Conservation (phyloP, 2,888 invertebrate species). For the Dilophus febrilis region DNA sequence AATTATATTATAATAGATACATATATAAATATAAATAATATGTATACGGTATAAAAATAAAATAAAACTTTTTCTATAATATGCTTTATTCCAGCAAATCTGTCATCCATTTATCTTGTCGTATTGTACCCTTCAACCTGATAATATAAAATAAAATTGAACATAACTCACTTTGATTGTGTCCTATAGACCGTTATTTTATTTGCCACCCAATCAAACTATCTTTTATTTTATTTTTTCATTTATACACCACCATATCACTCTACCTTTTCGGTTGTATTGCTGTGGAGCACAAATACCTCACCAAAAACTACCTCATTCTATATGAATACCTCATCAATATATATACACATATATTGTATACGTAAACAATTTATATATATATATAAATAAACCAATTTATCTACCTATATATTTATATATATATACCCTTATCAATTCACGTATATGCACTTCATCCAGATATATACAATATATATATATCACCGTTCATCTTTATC, state of each 20-base stretch:
- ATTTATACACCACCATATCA: neutral
- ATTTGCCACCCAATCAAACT: conserved; percentile 1
- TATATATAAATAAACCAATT: too few species aligned
- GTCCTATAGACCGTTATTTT: conserved; percentile 1
- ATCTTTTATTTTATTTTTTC: neutral
- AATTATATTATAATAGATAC: too few species aligned
- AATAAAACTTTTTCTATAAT: conserved; percentile 1
- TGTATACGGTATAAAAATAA: too few species aligned
- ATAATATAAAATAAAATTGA: conserved; percentile 6
- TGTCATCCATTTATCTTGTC: conserved; percentile 4
- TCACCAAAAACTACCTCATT: neutral
- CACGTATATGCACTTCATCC: too few species aligned
- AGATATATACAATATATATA: neutral
- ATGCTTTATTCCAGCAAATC: conserved; percentile 1
- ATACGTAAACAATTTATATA: too few species aligned
- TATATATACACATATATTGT: too few species aligned
- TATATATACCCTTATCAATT: too few species aligned
- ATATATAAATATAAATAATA: too few species aligned
- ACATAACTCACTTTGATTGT: conserved; percentile 6
- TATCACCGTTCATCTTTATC: conserved; percentile 3
- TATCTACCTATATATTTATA: too few species aligned
- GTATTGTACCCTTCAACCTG: conserved; percentile 3
- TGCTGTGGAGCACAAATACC: too few species aligned
- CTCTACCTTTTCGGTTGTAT: too few species aligned
- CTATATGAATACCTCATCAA: too few species aligned